Evolutionary conservation across 2,113 vertebrate genomes (phyloP), one percentile per base, ranked within the genome.

Genomic region (Crocuta crocuta): DNA sequence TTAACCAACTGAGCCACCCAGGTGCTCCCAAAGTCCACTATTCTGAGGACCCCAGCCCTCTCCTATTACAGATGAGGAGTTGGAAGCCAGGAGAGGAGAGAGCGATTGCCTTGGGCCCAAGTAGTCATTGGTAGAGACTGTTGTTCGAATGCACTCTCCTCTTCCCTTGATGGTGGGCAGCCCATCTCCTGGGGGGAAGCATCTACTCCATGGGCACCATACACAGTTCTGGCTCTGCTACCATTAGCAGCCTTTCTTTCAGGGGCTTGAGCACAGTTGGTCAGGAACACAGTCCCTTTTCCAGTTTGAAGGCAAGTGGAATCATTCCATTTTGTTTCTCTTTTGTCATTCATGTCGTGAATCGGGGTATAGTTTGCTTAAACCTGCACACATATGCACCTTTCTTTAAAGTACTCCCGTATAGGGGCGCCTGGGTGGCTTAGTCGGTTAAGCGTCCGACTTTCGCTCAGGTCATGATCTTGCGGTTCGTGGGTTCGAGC

Each of bases 311-410:
- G 35, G 73, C 63, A 81, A 95, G 85, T 85, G 33, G 10, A 94
- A 93, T 91, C 26, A 76, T 82, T 88, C 19, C 11, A 88, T 55
- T 96, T 85, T 89, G 4, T 96, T 95, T 78, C 16, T 33, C 28
- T 50, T 89, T 95, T 74, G 73, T 95, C 82, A 68, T 74, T 91
- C 89, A 81, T 73, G n/a, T 73, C 94, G n/a, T 58, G 24, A 94
- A 89, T 23, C 13, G 33, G n/a, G 31, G 19, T 73, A 33, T 95
- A 66, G 84, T 94, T 94, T 91, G n/a, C 53, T 91, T 65, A 80
- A 96, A 35, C 35, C 86, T 92, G 24, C 19, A 5, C 48, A 70
- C 71, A 89, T 79, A 92, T 63, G 23, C 35, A 53, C 61, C 3
- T 95, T 95, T 91, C 70, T 39, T 39, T 39, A 94, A 89, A 97